A percentile compares a stretch with the other conserved stretches of the same genome.
Conservation (phyloP, 1,140 invertebrate genomes). For the Macrotrachela quadricornifera region DNA sequence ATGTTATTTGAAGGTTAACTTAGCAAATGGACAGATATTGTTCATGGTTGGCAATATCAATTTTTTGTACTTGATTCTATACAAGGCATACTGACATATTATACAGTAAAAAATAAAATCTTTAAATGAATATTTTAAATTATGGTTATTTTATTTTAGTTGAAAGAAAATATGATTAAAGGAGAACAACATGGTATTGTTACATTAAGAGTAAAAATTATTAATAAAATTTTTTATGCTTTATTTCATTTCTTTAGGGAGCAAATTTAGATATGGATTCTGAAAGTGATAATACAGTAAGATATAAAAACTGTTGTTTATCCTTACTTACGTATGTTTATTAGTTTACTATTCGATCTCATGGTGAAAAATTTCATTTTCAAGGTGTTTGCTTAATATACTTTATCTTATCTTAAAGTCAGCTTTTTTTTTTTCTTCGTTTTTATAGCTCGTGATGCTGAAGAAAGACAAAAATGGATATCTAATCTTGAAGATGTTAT, state of each 20-base stretch:
- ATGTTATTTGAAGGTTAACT: conserved; percentile 57
- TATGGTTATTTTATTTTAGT: too few relatives aligned
- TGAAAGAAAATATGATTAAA: conserved; percentile 77
- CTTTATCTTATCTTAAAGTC: too few relatives aligned
- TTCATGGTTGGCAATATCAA: too few relatives aligned
- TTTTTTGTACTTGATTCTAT: conserved; percentile 45
- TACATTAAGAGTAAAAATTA: conserved; percentile 35
- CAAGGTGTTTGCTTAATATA: conserved; percentile 32
- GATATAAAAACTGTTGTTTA: too few relatives aligned
- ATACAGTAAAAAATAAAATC: conserved; percentile 74
- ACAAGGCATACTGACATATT: conserved; percentile 98
- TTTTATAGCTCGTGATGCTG: conserved; percentile 20
- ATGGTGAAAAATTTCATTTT: conserved; percentile 96
- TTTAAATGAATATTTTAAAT: conserved; percentile 91
- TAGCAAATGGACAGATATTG: conserved; percentile 97
- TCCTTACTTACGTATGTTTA: too few relatives aligned
- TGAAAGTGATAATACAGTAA: conserved; percentile 72
- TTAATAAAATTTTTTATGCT: too few relatives aligned
- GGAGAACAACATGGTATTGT: conserved; percentile 87
- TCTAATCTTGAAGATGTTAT: conserved; percentile 79
- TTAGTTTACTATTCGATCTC: conserved; percentile 82
- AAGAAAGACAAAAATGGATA: conserved; percentile 80
- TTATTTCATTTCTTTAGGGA: too few relatives aligned
- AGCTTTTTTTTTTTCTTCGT: too few relatives aligned
- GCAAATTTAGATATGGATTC: conserved; percentile 95